Percentiles rank a stretch among this genome's conserved stretches.
These are phyloP conservation scores for Phrynosoma blainvillii DNA, from an alignment of 2,113 vertebrate genomes.

Conservation along the genomic window DNA sequence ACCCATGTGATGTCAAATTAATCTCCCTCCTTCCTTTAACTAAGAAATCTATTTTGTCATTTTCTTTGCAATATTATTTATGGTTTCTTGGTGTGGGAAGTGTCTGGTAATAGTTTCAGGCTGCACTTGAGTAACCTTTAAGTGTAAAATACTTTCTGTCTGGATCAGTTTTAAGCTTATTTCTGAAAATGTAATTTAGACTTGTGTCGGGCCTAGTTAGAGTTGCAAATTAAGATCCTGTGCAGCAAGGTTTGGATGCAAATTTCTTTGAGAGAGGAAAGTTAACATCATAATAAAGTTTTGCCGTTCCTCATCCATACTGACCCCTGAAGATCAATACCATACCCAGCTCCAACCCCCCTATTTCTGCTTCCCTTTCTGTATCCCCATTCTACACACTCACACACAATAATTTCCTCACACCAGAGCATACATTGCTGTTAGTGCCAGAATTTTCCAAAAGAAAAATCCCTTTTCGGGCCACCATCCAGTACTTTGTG, in stretches of 20 bases:
- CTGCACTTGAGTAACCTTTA: neutral
- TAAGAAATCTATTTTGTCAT: neutral
- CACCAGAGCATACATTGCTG: conserved; percentile 14
- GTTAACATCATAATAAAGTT: neutral
- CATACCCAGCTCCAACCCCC: conserved; percentile 27
- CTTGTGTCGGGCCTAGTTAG: neutral
- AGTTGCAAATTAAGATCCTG: neutral
- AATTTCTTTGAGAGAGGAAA: neutral
- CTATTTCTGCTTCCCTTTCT: conserved; percentile 41
- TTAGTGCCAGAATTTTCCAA: conserved; percentile 48
- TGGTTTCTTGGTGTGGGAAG: neutral
- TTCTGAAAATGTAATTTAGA: conserved; percentile 1
- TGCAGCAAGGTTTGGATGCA: neutral
- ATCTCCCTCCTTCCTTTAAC: neutral
- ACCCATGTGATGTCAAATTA: neutral
- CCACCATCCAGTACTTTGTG: conserved; percentile 49
- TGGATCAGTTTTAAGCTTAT: neutral
- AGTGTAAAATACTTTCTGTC: neutral
- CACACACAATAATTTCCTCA: conserved; percentile 61
- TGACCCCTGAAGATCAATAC: conserved; percentile 40
- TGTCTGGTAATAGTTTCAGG: neutral
- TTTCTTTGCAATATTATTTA: neutral
- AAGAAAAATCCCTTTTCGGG: conserved; percentile 65
- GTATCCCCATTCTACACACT: conserved; percentile 44
- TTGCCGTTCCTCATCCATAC: accelerated